Percentiles rank a stretch among this genome's conserved stretches.
phyloP scores from a whole-genome alignment of 2,113 vertebrate species.

The Dolichotis patagonum region DNA sequence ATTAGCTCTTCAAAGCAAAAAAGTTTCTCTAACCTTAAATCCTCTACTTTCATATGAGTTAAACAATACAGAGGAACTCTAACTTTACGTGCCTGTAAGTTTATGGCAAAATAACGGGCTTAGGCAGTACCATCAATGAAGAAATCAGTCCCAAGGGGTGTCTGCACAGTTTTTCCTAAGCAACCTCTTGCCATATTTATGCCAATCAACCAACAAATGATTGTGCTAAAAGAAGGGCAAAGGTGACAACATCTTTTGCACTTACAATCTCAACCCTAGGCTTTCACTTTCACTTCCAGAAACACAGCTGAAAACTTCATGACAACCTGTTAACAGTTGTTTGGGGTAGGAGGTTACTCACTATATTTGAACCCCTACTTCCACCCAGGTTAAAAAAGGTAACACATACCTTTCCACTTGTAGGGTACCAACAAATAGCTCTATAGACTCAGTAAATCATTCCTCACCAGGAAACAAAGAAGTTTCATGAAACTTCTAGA shows the following conservation, averaged over 20 bases:
- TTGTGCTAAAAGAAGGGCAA: constrained; percentile 50
- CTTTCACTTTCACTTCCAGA: constrained; percentile 64
- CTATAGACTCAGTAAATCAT: constrained; percentile 37
- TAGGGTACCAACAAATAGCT: background rate
- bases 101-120: background rate
- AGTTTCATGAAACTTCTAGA: background rate
- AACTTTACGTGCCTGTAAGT: background rate
- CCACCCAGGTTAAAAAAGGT: background rate
- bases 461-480: background rate
- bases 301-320: background rate
- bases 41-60: background rate
- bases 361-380: background rate
- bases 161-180: background rate
- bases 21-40: background rate
- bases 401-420: background rate
- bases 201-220: constrained; percentile 49
- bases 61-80: background rate
- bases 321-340: background rate
- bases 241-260: constrained; percentile 44
- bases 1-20: background rate
- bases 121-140: background rate
- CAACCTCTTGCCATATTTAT: constrained; percentile 34
- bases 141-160: background rate
- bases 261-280: background rate
- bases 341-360: fast-evolving